Base-by-base conservation (phyloP, 2,888 invertebrate species). In the Callyntrura sp. region DNA sequence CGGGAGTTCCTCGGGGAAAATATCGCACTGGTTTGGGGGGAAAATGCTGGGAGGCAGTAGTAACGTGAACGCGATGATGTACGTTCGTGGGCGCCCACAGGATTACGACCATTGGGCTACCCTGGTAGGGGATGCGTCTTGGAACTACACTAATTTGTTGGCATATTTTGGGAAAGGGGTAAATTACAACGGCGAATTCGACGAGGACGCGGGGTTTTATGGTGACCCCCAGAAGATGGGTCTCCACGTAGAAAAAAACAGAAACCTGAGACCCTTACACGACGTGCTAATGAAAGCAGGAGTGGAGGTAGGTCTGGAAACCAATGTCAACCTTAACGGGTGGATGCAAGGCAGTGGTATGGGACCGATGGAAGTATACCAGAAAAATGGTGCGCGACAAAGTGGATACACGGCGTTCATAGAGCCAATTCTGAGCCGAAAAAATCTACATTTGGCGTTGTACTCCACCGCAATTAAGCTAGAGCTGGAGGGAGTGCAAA, bases 401-500 rank as follows among this genome's bases (percentile, higher is more conserved):
- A 86, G 83, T 43, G 89, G 92, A 4, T 92, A 85, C 76, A 6
- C 86, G 1, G 90, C 92, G n/a, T 92, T 93, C 68, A 0, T 93
- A 1, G 87, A 92, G 60, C 88, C 90, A 8, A 84, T 92, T 82
- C 20, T 81, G n/a, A 0, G 43, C 4, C 25, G 91, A 20, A 60
- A 82, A 12, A 92, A 92, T 88, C 81, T 93, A 14, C 79, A 78
- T 11, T 90, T 93, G 55, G 90, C 91, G 4, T 35, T 84, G 51
- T 93, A 91, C 65, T 92, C 93, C 1, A 5, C 5, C 4, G 76
- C 76, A 2, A 35, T 76, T n/a, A 76, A 92, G 90, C 48, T 92
- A 20, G 70, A 92, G 25, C 60, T 92, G 1, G 91, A 91, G n/a
- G 95, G 96, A 68, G n/a, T n/a, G n/a, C 90, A 91, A 17, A 93